Percentiles rank a stretch among this genome's conserved stretches.
phyloP scores from a whole-genome alignment of 2,113 vertebrate genomes.

The Alectura lathami region DNA sequence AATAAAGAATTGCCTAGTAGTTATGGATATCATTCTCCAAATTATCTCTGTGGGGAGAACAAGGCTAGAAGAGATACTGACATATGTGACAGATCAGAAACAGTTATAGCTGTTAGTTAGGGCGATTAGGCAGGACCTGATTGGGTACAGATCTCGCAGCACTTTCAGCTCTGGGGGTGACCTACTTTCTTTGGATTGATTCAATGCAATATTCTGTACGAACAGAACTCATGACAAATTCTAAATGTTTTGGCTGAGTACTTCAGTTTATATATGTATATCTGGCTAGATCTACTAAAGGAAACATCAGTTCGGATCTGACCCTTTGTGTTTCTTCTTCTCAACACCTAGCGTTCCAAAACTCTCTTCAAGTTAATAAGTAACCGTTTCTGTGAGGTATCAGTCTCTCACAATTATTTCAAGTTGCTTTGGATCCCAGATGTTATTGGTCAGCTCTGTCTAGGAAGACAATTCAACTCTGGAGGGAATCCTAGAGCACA shows the following conservation, averaged over 20 bases:
- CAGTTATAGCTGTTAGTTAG: not conserved
- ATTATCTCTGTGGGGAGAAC: constrained; percentile 20
- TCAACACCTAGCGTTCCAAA: not conserved
- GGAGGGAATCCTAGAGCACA: not conserved
- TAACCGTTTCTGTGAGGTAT: not conserved
- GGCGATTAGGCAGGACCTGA: constrained; percentile 32
- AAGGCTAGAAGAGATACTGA: constrained; percentile 19
- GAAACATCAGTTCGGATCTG: not conserved
- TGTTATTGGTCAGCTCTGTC: not conserved
- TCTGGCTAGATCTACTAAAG: not conserved
- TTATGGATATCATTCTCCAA: constrained; percentile 8
- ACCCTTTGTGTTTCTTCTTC: not conserved
- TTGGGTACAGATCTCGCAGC: not conserved
- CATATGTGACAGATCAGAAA: constrained; percentile 43
- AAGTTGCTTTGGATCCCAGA: not conserved
- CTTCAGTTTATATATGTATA: not conserved
- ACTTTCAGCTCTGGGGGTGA: not conserved
- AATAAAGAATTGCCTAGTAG: constrained; percentile 52
- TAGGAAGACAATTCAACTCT: not conserved
- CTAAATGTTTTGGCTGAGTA: not conserved
- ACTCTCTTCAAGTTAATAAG: not conserved
- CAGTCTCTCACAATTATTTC: not conserved
- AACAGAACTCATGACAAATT: not conserved
- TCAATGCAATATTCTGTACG: not conserved
- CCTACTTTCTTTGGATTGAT: constrained; percentile 38